phyloP scores from a whole-genome alignment of 64 coral and sea anemone genomes.

The Montipora cactus region DNA sequence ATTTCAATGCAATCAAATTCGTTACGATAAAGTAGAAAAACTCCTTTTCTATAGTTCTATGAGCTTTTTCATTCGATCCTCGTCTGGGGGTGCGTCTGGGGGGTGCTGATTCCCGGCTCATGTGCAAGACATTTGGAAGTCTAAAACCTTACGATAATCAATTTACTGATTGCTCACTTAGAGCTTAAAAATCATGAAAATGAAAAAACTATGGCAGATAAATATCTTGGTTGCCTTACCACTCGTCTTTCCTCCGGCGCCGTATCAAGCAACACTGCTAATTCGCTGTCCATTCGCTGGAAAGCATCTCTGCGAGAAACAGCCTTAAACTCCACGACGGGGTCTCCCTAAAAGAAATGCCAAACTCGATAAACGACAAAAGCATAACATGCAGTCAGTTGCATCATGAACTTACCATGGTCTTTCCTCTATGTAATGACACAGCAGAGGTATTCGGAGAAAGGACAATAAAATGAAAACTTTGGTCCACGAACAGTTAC shows the following conservation, averaged over 20 bases:
- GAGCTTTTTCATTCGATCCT: no score
- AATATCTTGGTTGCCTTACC: background rate
- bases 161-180: no score
- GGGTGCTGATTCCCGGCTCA: no score
- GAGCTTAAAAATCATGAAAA: no score
- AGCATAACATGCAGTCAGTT: background rate
- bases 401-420: conserved; percentile 14
- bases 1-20: no score
- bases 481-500: no score
- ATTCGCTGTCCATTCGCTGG: conserved; percentile 60
- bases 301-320: conserved; percentile 62
- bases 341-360: conserved; percentile 15
- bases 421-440: background rate
- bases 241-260: conserved; percentile 10
- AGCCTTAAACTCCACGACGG: conserved; percentile 47
- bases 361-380: background rate
- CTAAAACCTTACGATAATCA: no score
- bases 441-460: background rate
- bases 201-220: no score
- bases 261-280: conserved; percentile 27
- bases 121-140: no score
- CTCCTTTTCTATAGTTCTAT: no score
- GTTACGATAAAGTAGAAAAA: no score
- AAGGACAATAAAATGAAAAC: background rate
- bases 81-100: no score